phyloP scores from a whole-genome alignment of 2,113 vertebrate species.

The Dicaeum eximium region DNA sequence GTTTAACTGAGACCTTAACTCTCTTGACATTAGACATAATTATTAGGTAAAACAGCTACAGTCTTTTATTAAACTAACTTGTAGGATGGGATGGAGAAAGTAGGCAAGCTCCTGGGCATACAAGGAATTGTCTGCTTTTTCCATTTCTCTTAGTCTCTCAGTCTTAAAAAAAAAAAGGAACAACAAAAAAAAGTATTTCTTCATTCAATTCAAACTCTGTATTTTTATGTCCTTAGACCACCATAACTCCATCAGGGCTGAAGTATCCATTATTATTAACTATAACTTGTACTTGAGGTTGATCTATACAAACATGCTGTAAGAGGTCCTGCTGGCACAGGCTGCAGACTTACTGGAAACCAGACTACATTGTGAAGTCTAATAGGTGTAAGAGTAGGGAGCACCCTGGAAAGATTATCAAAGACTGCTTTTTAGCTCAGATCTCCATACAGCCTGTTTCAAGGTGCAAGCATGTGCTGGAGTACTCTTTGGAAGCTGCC shows the following conservation, averaged over 20 bases:
- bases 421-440: neutral
- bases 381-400: neutral
- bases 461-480: neutral
- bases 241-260: neutral
- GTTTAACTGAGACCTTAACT: conserved; percentile 13
- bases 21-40: conserved; percentile 34
- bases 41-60: conserved; percentile 4
- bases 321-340: neutral
- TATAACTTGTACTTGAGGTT: neutral
- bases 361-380: rapidly evolving
- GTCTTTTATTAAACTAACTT: conserved; percentile 13
- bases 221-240: neutral
- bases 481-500: neutral
- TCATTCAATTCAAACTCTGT: neutral
- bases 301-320: neutral
- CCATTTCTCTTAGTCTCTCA: neutral
- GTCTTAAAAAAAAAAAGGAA: neutral
- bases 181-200: neutral
- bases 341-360: neutral
- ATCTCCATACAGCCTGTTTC: neutral
- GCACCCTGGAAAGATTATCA: neutral
- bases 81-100: neutral
- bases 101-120: neutral
- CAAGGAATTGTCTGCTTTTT: neutral
- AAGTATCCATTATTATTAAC: neutral